These are phyloP conservation scores for Microtus californicus DNA, from an alignment of 2,797 vertebrate species.

Conservation along the genomic window DNA sequence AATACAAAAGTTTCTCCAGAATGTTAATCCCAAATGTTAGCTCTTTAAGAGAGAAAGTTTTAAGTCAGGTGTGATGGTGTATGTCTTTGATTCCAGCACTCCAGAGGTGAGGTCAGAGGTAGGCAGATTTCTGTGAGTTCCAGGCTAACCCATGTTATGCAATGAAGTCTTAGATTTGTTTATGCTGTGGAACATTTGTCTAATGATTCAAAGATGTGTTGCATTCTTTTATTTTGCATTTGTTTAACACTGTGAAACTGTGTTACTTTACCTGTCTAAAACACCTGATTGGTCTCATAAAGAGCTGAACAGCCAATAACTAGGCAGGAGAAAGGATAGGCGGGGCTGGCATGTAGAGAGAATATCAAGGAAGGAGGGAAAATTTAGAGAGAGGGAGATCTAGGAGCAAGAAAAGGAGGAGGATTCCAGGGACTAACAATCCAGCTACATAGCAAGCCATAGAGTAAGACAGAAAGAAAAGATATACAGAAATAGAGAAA, in stretches of 20 bases:
- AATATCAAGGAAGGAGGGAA: not conserved
- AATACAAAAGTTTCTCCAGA: not conserved
- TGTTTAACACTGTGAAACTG: not conserved
- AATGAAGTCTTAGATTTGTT: not conserved
- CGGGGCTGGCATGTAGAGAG: not conserved
- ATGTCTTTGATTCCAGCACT: not conserved
- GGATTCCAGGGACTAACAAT: not conserved
- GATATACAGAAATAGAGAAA: not conserved
- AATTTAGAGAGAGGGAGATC: not conserved
- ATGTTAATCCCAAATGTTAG: not conserved
- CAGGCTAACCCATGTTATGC: not conserved
- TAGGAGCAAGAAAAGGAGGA: not conserved
- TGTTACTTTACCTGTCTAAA: not conserved
- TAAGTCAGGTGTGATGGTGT: not conserved
- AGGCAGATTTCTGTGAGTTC: not conserved
- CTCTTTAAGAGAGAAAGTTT: not conserved
- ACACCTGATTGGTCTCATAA: not conserved
- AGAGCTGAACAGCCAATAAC: not conserved
- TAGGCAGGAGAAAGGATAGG: not conserved
- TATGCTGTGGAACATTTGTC: not conserved
- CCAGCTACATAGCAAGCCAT: not conserved
- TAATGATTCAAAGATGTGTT: not conserved
- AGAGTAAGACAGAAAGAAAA: not conserved
- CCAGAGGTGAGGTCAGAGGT: not conserved
- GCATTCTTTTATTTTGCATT: not conserved